Evolutionary conservation across 2,888 invertebrate species (phyloP), one percentile per base, ranked within the genome.

Genomic region (Kuschelorhynchus macadamiae): DNA sequence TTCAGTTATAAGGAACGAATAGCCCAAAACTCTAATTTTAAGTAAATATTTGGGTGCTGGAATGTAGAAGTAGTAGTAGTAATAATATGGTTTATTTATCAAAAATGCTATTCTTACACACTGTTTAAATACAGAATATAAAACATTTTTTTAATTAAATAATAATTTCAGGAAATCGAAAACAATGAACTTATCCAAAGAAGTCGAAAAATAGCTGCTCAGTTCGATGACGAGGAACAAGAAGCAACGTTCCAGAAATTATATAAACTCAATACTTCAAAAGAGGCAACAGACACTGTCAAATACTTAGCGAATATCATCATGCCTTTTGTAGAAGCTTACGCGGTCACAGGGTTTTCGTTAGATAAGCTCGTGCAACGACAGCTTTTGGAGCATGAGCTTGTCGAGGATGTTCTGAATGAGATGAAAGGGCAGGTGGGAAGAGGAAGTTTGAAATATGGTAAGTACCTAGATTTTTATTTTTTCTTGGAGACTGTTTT

Each of bases 241-340:
- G 75, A 76, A 33, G 75, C 77, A 57, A 77, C 81, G 1, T 75
- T 71, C 4, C 67, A 72, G 33, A 76, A 80, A 63, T 75, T 79
- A 60, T 81, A 80, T 61, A 74, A 77, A 74, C 66, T 77, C 11
- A 79, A 76, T 57, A 67, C 74, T 4, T 71, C 77, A 16, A 70
- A 76, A 67, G 57, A 69, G 36, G 74, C 76, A n/a, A 71, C 73
- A 16, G 79, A 80, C 36, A 74, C 78, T 68, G 52, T 84, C 47
- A 67, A 71, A 47, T 79, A 75, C 80, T 88, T 77, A 77, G 89
- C 80, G 79, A 83, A 84, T 55, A 86, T 92, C 1, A 78, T 94
- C 39, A 88, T 90, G 44, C 93, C 95, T 0, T 85, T 94, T 56
- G 83, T 93, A 52, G 91, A 93, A 75, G 90, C 92, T 4, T 95